Percentiles rank a stretch among this genome's conserved stretches.
Conservation (phyloP, 2,797 vertebrate species). For the Coluber constrictor region DNA sequence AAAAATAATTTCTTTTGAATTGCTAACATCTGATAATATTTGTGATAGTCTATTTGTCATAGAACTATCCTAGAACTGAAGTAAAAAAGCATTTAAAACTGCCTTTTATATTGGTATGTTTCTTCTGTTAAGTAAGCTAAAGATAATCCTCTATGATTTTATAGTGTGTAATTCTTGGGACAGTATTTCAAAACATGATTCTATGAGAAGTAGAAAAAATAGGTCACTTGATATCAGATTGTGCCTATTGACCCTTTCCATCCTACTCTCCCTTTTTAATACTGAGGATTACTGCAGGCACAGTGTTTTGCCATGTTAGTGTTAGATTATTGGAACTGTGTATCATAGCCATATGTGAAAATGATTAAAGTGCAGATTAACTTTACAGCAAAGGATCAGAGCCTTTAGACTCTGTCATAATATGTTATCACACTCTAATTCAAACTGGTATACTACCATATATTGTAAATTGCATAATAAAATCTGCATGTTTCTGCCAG, state of each 20-base stretch:
- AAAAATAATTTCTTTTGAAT: neutral
- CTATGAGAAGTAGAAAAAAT: slow-evolving; percentile 49
- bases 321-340: slow-evolving; percentile 70
- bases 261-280: slow-evolving; percentile 32
- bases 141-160: slow-evolving; percentile 7
- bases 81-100: neutral
- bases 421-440: slow-evolving; percentile 6
- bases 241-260: slow-evolving; percentile 18
- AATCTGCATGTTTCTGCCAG: neutral
- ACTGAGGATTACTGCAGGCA: slow-evolving; percentile 61
- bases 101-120: neutral
- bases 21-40: neutral
- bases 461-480: neutral
- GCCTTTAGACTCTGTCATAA: slow-evolving; percentile 34
- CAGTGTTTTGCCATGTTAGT: slow-evolving; percentile 55
- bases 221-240: slow-evolving; percentile 46
- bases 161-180: slow-evolving; percentile 14
- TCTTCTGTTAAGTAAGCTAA: rapidly evolving
- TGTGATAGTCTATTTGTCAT: neutral
- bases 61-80: neutral
- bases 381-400: slow-evolving; percentile 37
- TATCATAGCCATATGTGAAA: slow-evolving; percentile 67
- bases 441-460: neutral
- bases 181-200: slow-evolving; percentile 17
- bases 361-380: slow-evolving; percentile 75